These are phyloP conservation scores for Spodoptera frugiperda DNA, from an alignment of 1,140 invertebrate species.

Conservation along the genomic window DNA sequence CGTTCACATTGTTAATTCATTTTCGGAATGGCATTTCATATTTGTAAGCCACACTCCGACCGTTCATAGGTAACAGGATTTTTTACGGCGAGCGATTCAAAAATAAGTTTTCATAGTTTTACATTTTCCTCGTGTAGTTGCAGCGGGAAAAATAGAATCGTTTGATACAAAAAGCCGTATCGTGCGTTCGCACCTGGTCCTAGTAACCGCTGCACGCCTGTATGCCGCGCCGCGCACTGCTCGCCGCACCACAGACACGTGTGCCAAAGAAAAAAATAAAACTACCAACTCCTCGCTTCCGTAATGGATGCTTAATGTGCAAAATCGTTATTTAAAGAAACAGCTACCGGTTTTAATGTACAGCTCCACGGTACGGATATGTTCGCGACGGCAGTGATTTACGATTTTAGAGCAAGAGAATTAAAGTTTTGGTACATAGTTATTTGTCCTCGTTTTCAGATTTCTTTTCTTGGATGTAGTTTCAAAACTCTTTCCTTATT, in stretches of 20 bases:
- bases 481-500: too few species aligned
- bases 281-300: slow-evolving; percentile 2
- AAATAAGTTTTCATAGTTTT: slow-evolving; percentile 48
- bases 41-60: slow-evolving; percentile 35
- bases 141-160: slow-evolving; percentile 48
- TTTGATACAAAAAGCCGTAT: slow-evolving; percentile 58
- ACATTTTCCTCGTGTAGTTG: slow-evolving; percentile 51
- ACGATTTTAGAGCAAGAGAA: too few species aligned
- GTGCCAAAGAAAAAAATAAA: slow-evolving; percentile 11
- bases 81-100: slow-evolving; percentile 40
- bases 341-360: slow-evolving; percentile 3
- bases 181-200: slow-evolving; percentile 54
- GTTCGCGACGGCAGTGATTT: neutral
- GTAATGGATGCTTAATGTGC: slow-evolving; percentile 43
- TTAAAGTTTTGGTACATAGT: too few species aligned
- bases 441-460: too few species aligned
- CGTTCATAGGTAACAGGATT: slow-evolving; percentile 32
- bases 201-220: slow-evolving; percentile 8
- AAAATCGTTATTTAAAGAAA: slow-evolving; percentile 31
- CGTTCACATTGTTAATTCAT: slow-evolving; percentile 34
- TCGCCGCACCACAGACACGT: slow-evolving; percentile 13
- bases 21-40: slow-evolving; percentile 28
- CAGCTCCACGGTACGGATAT: neutral
- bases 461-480: too few species aligned
- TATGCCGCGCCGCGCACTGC: slow-evolving; percentile 3